Evolutionary conservation across 2,797 vertebrate genomes (phyloP), one percentile per base, ranked within the genome.

Genomic region (Lates japonicus): DNA sequence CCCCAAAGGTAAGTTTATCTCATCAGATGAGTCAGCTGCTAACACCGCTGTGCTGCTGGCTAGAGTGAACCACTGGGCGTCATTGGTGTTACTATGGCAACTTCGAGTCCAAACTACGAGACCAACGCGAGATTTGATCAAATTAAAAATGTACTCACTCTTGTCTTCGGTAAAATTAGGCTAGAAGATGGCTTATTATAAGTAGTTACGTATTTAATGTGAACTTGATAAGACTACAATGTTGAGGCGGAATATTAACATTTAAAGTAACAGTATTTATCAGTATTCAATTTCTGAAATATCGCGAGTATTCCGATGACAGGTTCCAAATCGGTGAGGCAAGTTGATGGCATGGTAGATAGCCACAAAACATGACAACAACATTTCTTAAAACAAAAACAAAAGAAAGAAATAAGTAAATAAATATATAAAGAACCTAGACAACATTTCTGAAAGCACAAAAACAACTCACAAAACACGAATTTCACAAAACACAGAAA

Each of bases 81-180:
- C 9, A 7, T 0, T 35, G 10, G 0, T 14, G 92, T 89, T 80
- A 44, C 90, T 0, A 80, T 17, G 74, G 88, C 60, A 63, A 44
- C 60, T 3, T 1, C 0, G 14, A 17, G 5, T 19, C 13, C 6
- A 1, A 14, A 13, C 37, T 16, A 22, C 1, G 37, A 41, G 9
- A 7, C 14, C 59, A 29, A 44, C 60, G 39, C 60, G 60, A 63
- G 41, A 63, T 16, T 55, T 55, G 52, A 14, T 2, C 6, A 22
- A 54, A 25, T 12, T 54, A 4, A 12, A 8, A 22, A n/a, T 52
- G 3, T 6, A 37, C n/a, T 4, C 14, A 3, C 7, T 29, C 12
- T 13, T 3, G 19, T 60, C 2, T 42, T 17, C 17, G 33, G 10
- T 59, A 35, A 33, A 7, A 33, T 7, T 13, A 6, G 13, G 25